Percentiles rank a stretch among this genome's conserved stretches.
phyloP scores from a whole-genome alignment of 1,140 invertebrate genomes.

The Sweltsa coloradensis region DNA sequence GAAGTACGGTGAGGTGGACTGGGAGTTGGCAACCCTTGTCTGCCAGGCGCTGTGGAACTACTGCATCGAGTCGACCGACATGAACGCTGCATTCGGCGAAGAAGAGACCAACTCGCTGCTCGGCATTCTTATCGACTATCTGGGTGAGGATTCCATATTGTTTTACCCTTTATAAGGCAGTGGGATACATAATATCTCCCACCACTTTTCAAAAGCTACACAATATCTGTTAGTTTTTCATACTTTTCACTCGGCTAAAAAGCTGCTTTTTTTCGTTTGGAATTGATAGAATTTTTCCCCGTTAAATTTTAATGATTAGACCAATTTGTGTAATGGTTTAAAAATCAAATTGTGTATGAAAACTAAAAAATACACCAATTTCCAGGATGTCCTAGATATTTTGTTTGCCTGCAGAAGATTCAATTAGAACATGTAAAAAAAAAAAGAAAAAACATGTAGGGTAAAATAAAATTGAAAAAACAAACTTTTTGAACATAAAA shows the following conservation, averaged over 20 bases:
- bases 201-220: not conserved
- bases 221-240: not conserved
- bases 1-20: constrained; percentile 41
- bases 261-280: not conserved
- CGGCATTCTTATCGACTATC: constrained; percentile 39
- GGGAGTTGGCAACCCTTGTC: constrained; percentile 43
- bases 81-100: constrained; percentile 34
- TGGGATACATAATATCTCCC: not conserved
- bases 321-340: too few relatives aligned
- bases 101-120: constrained; percentile 38
- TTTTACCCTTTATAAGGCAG: not conserved
- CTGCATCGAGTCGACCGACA: constrained; percentile 40
- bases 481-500: too few relatives aligned
- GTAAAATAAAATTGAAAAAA: too few relatives aligned
- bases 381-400: too few relatives aligned
- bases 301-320: too few relatives aligned
- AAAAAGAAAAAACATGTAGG: too few relatives aligned
- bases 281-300: too few relatives aligned
- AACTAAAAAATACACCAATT: too few relatives aligned
- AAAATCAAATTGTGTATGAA: too few relatives aligned
- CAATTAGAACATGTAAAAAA: too few relatives aligned
- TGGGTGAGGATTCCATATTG: constrained; percentile 27
- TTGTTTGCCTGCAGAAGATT: too few relatives aligned
- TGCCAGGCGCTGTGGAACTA: constrained; percentile 63
- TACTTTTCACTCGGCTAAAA: not conserved